Evolutionary conservation across 2,888 invertebrate genomes (phyloP).

Genomic region (Agrotis ipsilon): DNA sequence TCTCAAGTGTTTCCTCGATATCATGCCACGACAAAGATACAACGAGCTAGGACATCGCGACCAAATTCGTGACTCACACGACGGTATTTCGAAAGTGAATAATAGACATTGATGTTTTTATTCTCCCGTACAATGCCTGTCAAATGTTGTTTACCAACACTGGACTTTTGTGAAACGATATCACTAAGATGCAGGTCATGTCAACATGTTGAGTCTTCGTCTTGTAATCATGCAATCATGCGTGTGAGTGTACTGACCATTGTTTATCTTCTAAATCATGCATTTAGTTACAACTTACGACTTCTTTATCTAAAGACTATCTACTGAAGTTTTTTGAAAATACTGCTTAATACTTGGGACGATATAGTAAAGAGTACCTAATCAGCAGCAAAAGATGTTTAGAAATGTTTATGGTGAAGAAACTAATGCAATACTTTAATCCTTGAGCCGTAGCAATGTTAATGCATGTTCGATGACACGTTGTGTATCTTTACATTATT

Average conservation of each 20-base stretch:
- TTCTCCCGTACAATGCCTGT: slow-evolving; percentile 50
- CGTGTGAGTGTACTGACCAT: too few relatives aligned
- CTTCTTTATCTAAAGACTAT: background rate
- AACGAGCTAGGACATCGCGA: slow-evolving; percentile 15
- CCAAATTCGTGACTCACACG: slow-evolving; percentile 49
- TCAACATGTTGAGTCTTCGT: background rate
- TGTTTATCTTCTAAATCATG: background rate
- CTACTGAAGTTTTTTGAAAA: too few relatives aligned
- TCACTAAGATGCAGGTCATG: background rate
- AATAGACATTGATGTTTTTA: slow-evolving; percentile 48
- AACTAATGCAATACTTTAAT: too few relatives aligned
- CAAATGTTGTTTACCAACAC: slow-evolving; percentile 60
- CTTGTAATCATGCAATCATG: background rate
- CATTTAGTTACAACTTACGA: background rate
- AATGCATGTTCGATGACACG: too few relatives aligned
- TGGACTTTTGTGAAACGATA: slow-evolving; percentile 27
- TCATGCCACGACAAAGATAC: slow-evolving; percentile 47
- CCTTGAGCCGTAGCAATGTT: too few relatives aligned
- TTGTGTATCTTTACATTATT: too few relatives aligned
- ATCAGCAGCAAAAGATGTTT: too few relatives aligned
- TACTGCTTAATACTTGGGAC: too few relatives aligned
- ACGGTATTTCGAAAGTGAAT: slow-evolving; percentile 53
- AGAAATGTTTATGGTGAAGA: too few relatives aligned
- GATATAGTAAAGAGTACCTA: too few relatives aligned
- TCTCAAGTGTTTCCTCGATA: slow-evolving; percentile 69